phyloP scores from a whole-genome alignment of 2,888 invertebrate species.

The Thecophora atra region DNA sequence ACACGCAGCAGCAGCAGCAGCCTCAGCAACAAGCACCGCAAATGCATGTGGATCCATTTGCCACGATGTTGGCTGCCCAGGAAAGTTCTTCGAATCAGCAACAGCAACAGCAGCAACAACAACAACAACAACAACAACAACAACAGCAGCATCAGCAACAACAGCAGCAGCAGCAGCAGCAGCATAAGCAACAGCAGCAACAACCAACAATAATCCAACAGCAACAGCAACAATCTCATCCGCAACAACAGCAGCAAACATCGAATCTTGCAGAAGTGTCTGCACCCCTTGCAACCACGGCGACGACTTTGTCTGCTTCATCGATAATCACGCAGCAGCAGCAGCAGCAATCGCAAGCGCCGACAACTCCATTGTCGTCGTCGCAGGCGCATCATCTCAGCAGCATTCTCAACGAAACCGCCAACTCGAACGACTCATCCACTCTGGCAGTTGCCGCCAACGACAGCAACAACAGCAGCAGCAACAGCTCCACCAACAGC shows the following conservation, averaged over 20 bases:
- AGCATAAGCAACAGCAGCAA: slow-evolving; percentile 31
- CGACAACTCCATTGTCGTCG: slow-evolving; percentile 51
- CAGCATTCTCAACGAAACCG: slow-evolving; percentile 62
- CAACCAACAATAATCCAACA: slow-evolving; percentile 47
- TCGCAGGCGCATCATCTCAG: slow-evolving; percentile 57
- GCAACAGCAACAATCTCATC: slow-evolving; percentile 45
- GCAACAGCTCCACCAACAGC: slow-evolving; percentile 64
- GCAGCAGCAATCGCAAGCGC: slow-evolving; percentile 45
- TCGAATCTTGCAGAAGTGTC: slow-evolving; percentile 50
- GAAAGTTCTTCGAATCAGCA: slow-evolving; percentile 43
- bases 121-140: slow-evolving; percentile 26
- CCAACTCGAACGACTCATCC: slow-evolving; percentile 65
- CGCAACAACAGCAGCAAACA: slow-evolving; percentile 44
- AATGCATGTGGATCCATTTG: slow-evolving; percentile 37
- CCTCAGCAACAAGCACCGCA: slow-evolving; percentile 50
- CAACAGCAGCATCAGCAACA: slow-evolving; percentile 10
- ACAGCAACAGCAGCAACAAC: slow-evolving; percentile 25
- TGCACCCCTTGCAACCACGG: slow-evolving; percentile 39
- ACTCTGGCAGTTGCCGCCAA: slow-evolving; percentile 62
- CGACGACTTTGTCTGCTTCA: slow-evolving; percentile 29
- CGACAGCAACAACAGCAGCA: slow-evolving; percentile 64
- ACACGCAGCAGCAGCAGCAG: slow-evolving; percentile 61
- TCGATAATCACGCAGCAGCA: slow-evolving; percentile 32
- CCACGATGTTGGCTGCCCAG: slow-evolving; percentile 39
- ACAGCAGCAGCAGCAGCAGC: slow-evolving; percentile 38